phyloP scores from a whole-genome alignment of 2,797 vertebrate species.

The Loriculus beryllinus region DNA sequence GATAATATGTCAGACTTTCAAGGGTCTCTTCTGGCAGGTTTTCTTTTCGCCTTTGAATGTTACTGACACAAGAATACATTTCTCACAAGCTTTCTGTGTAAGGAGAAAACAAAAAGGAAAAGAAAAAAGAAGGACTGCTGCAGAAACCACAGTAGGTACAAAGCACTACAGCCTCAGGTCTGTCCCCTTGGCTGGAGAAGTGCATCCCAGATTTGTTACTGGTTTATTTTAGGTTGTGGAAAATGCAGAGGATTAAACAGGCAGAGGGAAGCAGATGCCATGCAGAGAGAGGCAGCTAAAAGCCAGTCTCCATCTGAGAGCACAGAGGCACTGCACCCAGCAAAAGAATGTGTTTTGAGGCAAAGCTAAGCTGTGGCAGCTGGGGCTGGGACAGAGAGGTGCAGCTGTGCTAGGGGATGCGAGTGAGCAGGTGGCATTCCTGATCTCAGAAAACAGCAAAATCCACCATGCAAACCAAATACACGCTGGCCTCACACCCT shows the following conservation, averaged over 20 bases:
- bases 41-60: neutral
- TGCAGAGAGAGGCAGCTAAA: neutral
- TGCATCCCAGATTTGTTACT: neutral
- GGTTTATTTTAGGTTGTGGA: neutral
- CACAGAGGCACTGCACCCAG: slow-evolving; percentile 23
- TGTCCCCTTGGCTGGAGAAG: neutral
- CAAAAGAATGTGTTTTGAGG: slow-evolving; percentile 51
- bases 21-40: slow-evolving; percentile 21
- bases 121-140: neutral
- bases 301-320: neutral
- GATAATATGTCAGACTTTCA: slow-evolving; percentile 24
- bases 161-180: neutral
- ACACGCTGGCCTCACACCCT: neutral
- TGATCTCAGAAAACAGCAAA: slow-evolving; percentile 5
- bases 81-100: neutral
- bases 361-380: slow-evolving; percentile 36
- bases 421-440: neutral
- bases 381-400: slow-evolving; percentile 27
- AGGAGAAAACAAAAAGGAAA: neutral
- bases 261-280: slow-evolving; percentile 7
- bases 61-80: slow-evolving; percentile 11
- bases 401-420: slow-evolving; percentile 6
- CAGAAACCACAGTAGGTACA: neutral
- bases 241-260: slow-evolving; percentile 22
- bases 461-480: neutral